Evolutionary conservation across 2,113 vertebrate species (phyloP).

Genomic region (Syrmaticus mikado): DNA sequence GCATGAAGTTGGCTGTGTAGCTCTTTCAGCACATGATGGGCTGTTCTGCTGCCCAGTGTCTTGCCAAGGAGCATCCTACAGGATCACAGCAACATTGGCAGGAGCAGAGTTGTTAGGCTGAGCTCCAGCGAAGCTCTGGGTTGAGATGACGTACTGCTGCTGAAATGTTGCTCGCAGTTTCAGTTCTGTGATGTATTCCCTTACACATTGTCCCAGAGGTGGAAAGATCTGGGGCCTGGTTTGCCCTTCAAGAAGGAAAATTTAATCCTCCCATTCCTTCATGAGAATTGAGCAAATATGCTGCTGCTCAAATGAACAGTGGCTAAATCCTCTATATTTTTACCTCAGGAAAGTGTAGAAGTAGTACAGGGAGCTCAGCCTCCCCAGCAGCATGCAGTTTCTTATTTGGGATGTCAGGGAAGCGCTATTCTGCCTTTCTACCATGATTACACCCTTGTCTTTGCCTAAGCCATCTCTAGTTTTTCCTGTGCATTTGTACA

Average conservation of each 20-base stretch:
- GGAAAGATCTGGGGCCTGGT: not conserved
- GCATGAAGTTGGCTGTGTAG: fast-evolving
- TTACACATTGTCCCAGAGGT: not conserved
- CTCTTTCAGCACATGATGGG: fast-evolving
- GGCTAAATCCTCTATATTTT: not conserved
- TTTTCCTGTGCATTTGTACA: fast-evolving
- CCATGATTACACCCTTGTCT: not conserved
- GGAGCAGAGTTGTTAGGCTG: not conserved
- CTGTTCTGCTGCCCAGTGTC: fast-evolving
- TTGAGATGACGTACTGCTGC: not conserved
- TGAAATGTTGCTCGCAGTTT: not conserved
- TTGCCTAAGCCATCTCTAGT: not conserved
- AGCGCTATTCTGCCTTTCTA: not conserved
- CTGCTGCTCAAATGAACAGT: not conserved
- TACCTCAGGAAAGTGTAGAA: not conserved
- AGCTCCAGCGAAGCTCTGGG: not conserved
- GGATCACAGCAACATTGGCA: not conserved
- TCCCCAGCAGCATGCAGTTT: not conserved
- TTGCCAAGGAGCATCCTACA: not conserved
- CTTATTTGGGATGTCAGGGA: not conserved
- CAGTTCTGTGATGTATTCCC: not conserved
- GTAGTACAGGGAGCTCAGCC: not conserved
- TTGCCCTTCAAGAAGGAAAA: not conserved
- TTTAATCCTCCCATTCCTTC: not conserved
- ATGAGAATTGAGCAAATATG: fast-evolving